Conservation (phyloP, 2,888 invertebrate genomes). For the Drosophila bunnanda region DNA sequence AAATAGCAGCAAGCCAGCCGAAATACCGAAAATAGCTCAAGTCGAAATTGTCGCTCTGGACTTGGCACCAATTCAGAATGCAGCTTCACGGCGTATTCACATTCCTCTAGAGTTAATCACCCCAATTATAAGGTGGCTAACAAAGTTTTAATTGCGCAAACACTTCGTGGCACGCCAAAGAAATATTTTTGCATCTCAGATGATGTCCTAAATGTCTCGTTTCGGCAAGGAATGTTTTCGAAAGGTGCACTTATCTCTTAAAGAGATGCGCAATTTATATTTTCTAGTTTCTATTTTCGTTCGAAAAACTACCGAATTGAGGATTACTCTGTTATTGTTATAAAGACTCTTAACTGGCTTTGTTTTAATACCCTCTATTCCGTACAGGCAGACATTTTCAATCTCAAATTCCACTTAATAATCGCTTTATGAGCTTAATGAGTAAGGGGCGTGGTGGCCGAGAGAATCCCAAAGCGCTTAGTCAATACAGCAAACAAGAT, state of each 20-base stretch:
- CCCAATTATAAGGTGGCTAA: conserved; percentile 46
- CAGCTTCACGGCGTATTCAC: conserved; percentile 11
- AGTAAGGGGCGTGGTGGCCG: not conserved
- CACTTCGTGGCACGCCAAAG: not conserved
- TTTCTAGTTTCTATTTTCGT: too few species aligned
- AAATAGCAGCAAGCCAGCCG: not conserved
- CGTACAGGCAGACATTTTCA: not conserved
- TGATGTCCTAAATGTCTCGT: conserved; percentile 14
- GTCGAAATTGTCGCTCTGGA: conserved; percentile 48
- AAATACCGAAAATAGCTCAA: conserved; percentile 63
- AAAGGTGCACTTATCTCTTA: not conserved
- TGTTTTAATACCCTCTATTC: not conserved
- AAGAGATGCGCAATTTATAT: not conserved
- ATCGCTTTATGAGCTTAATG: conserved; percentile 26
- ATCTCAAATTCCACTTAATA: conserved; percentile 31
- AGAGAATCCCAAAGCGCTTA: conserved; percentile 17
- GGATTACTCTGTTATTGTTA: too few species aligned
- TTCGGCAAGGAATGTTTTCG: conserved; percentile 2
- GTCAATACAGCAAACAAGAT: conserved; percentile 21
- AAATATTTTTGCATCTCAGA: conserved; percentile 4
- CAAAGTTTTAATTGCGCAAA: conserved; percentile 18
- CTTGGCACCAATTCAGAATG: conserved; percentile 69
- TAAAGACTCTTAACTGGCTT: too few species aligned
- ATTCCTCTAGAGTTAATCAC: conserved; percentile 67
- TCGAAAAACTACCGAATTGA: too few species aligned